Base-by-base conservation (phyloP, 1,140 invertebrate genomes). In the Maconellicoccus hirsutus region DNA sequence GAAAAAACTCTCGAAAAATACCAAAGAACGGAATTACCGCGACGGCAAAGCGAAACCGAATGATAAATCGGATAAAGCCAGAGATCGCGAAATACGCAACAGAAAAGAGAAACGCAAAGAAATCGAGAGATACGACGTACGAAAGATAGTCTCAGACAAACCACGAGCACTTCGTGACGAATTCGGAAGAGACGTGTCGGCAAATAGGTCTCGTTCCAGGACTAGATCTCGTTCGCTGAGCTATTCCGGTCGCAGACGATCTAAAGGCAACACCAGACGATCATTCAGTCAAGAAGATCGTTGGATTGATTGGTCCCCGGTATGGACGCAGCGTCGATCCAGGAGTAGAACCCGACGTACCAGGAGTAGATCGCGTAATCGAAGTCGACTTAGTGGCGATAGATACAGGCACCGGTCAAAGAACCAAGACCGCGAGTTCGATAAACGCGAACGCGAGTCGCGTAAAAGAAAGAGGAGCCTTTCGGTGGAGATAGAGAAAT, bases 11-110 rank as follows among this genome's bases (percentile, higher is more conserved):
- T 89, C 88, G 10, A 92, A 89, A 76, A 87, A 80, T 74, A 87
- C 85, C 6, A 92, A 91, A 77, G 90, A 90, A 73, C 80, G 91
- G 70, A 92, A 90, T 75, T 94, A 93, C 76, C 82, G 92, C 0
- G 77, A 77, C 78, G 71, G 77, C 75, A 52, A 77, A 78, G 33
- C 77, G 79, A 59, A 77, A 71, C 69, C 80, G 79, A 74, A 76
- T 77, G 74, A 73, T 75, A 76, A 80, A 75, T 71, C 75, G 75
- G 42, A 52, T 52, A 52, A 52, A 19, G n/a, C 3, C n/a, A 52
- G 42, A 19, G 42, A 52, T 14, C 42, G 42, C 42, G 42, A 19
- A 16, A 19, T 16, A 3, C 74, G 76, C 73, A 84, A 83, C 69
- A 86, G 86, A 72, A 87, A 87, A 72, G 86, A 87, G 72, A 90